Conservation (phyloP, 2,888 invertebrate species). For the Melieria omissa region DNA sequence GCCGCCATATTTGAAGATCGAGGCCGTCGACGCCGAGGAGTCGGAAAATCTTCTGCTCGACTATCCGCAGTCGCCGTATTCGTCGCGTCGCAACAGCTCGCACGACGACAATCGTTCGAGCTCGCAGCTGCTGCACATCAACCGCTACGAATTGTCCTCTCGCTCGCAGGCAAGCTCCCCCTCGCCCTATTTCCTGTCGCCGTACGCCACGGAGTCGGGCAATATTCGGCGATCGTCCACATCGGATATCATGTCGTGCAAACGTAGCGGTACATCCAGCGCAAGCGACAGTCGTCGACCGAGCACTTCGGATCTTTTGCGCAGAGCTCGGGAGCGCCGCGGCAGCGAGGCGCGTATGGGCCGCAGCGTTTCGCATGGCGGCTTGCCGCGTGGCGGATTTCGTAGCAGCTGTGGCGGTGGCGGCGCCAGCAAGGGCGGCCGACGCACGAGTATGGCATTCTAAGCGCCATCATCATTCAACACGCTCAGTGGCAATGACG, state of each 20-base stretch:
- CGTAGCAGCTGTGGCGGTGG: constrained; percentile 50
- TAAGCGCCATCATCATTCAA: constrained; percentile 41
- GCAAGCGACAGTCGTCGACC: constrained; percentile 60
- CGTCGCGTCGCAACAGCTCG: constrained; percentile 57
- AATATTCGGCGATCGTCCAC: constrained; percentile 66
- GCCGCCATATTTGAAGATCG: constrained; percentile 63
- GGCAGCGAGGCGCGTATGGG: constrained; percentile 65
- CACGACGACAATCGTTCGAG: constrained; percentile 56
- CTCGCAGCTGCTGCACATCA: constrained; percentile 56
- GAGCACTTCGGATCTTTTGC: constrained; percentile 64
- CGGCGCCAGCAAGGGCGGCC: constrained; percentile 54
- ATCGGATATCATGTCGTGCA: constrained; percentile 63
- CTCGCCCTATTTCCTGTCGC: constrained; percentile 63
- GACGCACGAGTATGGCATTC: constrained; percentile 67
- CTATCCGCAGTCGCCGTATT: constrained; percentile 62
- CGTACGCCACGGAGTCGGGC: constrained; percentile 53
- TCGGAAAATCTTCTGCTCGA: constrained; percentile 59
- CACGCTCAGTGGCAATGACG: no score
- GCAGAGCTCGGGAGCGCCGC: constrained; percentile 64
- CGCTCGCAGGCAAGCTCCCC: constrained; percentile 54
- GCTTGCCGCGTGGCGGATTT: constrained; percentile 58
- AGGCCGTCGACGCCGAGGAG: constrained; percentile 61
- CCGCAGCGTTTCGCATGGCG: constrained; percentile 65
- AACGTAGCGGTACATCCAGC: constrained; percentile 55
- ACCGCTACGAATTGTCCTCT: constrained; percentile 49